phyloP scores from a whole-genome alignment of 2,888 invertebrate genomes.

The Acanthosepion pharaonis region DNA sequence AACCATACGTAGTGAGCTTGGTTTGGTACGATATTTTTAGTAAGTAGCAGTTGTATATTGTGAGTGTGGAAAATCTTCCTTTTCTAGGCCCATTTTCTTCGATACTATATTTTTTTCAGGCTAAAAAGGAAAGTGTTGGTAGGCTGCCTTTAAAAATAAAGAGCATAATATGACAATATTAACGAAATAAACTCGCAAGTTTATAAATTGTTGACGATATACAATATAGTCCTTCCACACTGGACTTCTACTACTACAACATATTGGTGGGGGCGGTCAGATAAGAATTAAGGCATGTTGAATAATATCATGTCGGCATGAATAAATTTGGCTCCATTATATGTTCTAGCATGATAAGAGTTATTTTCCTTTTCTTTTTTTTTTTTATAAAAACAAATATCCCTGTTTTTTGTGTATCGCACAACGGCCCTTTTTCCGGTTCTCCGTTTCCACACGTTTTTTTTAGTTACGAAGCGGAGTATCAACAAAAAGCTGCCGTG shows the following conservation, averaged over 20 bases:
- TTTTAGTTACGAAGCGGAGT: constrained; percentile 20
- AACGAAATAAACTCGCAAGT: neutral
- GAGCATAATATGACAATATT: neutral
- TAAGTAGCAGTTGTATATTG: neutral
- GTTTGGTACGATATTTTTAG: neutral
- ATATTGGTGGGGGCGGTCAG: neutral
- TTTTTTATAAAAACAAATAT: neutral
- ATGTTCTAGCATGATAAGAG: neutral
- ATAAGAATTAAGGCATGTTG: neutral
- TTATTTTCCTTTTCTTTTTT: neutral
- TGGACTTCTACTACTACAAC: neutral
- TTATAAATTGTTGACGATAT: neutral
- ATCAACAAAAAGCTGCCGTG: constrained; percentile 33
- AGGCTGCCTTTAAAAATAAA: neutral
- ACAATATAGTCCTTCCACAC: too few relatives aligned
- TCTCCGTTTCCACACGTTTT: neutral
- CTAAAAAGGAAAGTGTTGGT: neutral
- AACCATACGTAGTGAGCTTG: neutral
- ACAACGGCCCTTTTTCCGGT: neutral
- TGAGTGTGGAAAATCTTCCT: neutral
- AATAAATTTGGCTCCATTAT: neutral
- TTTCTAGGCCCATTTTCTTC: neutral
- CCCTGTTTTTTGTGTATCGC: neutral
- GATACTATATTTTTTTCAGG: neutral
- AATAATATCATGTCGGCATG: neutral